These are phyloP conservation scores for Athene noctua DNA, from an alignment of 2,113 vertebrate genomes.

Conservation along the genomic window DNA sequence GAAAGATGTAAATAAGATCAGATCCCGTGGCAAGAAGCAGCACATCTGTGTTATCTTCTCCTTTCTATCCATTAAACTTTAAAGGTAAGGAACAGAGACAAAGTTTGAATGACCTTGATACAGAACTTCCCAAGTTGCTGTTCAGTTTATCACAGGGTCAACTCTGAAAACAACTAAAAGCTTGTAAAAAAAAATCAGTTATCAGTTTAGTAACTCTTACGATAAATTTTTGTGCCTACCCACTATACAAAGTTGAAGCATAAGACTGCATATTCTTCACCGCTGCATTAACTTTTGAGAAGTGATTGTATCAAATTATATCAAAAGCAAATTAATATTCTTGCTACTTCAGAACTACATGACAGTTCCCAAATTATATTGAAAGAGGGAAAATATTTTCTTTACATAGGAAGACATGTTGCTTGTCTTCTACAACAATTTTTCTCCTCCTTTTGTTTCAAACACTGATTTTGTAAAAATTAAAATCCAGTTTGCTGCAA, in stretches of 20 bases:
- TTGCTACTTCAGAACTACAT: background rate
- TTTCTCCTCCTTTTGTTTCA: background rate
- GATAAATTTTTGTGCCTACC: background rate
- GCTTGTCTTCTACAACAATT: background rate
- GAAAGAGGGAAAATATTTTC: background rate
- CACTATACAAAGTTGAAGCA: background rate
- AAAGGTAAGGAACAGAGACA: background rate
- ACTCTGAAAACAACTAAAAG: background rate
- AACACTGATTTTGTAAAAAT: background rate
- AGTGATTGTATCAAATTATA: background rate
- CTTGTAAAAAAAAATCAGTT: background rate
- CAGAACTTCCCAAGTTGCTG: background rate
- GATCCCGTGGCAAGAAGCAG: background rate
- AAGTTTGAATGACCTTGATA: background rate
- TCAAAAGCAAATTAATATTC: background rate
- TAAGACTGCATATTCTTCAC: background rate
- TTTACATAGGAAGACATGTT: background rate
- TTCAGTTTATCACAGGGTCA: background rate
- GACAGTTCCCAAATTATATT: background rate
- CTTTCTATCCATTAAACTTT: background rate
- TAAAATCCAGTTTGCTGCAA: background rate
- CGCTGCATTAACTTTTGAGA: conserved; percentile 4
- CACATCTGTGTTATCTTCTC: background rate
- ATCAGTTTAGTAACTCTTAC: background rate
- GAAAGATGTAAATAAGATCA: background rate